phyloP scores from a whole-genome alignment of 1,140 invertebrate genomes.

The Calycopis cecrops region DNA sequence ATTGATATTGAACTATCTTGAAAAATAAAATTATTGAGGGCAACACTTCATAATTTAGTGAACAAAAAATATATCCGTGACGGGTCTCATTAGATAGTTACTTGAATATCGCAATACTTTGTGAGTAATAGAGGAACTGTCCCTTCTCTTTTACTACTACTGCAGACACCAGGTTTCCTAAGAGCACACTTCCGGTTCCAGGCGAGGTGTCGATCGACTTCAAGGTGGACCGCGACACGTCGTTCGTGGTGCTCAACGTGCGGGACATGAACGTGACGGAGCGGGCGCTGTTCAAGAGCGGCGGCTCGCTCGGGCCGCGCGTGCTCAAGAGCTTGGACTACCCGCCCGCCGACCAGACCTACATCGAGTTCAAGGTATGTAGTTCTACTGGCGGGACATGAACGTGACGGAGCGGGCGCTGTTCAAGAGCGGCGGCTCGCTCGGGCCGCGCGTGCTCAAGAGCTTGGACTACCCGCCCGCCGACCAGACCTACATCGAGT shows the following conservation, averaged over 20 bases:
- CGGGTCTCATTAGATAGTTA: too few species aligned
- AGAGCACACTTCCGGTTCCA: slow-evolving; percentile 48
- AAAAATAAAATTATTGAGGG: too few species aligned
- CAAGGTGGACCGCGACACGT: slow-evolving; percentile 87
- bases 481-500: slow-evolving; percentile 91
- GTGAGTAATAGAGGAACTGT: too few species aligned
- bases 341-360: slow-evolving; percentile 88
- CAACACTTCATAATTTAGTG: too few species aligned
- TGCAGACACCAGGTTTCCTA: too few species aligned
- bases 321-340: slow-evolving; percentile 87
- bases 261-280: slow-evolving; percentile 92
- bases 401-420: slow-evolving; percentile 88
- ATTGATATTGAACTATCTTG: too few species aligned
- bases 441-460: slow-evolving; percentile 84
- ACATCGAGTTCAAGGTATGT: slow-evolving; percentile 88
- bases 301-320: slow-evolving; percentile 84
- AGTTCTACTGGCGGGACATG: slow-evolving; percentile 91
- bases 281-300: slow-evolving; percentile 81
- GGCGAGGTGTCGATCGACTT: slow-evolving; percentile 91
- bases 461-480: slow-evolving; percentile 87
- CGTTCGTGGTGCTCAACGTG: slow-evolving; percentile 93
- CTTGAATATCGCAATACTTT: too few species aligned
- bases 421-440: slow-evolving; percentile 81
- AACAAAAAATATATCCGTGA: too few species aligned
- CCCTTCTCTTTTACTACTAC: too few species aligned